Evolutionary conservation across 1,140 invertebrate species (phyloP).

Genomic region (Catajapyx aquilonaris): DNA sequence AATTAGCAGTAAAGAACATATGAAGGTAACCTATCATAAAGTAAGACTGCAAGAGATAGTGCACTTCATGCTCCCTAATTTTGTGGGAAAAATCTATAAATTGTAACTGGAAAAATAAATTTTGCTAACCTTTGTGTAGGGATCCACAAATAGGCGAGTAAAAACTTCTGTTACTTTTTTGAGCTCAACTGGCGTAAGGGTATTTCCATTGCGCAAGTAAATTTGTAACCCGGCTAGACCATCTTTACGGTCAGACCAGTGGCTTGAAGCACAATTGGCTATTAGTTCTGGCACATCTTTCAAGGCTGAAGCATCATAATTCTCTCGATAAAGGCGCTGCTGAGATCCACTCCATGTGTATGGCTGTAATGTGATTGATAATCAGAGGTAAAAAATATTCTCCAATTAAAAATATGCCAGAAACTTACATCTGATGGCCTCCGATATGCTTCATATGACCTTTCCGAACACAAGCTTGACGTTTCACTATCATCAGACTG

Average conservation of each 20-base stretch:
- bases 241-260: slow-evolving; percentile 82
- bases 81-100: too few species aligned
- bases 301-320: slow-evolving; percentile 35
- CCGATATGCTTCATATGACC: slow-evolving; percentile 64
- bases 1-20: too few species aligned
- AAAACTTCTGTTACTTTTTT: slow-evolving; percentile 72
- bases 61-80: too few species aligned
- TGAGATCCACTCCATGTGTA: slow-evolving; percentile 62
- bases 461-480: slow-evolving; percentile 81
- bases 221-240: slow-evolving; percentile 60
- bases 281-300: slow-evolving; percentile 80
- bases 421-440: slow-evolving; percentile 56
- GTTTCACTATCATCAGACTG: slow-evolving; percentile 84
- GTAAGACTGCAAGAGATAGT: too few species aligned
- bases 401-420: neutral
- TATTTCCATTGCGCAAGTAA: slow-evolving; percentile 46
- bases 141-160: slow-evolving; percentile 91
- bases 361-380: slow-evolving; percentile 27
- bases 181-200: slow-evolving; percentile 44
- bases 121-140: slow-evolving; percentile 62
- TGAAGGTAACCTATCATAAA: too few species aligned
- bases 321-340: slow-evolving; percentile 42
- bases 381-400: neutral
- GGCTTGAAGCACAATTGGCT: slow-evolving; percentile 57
- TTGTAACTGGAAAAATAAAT: too few species aligned